Percentiles rank a stretch among this genome's conserved stretches.
Conservation (phyloP, 1,140 invertebrate species). For the Nephotettix cincticeps region DNA sequence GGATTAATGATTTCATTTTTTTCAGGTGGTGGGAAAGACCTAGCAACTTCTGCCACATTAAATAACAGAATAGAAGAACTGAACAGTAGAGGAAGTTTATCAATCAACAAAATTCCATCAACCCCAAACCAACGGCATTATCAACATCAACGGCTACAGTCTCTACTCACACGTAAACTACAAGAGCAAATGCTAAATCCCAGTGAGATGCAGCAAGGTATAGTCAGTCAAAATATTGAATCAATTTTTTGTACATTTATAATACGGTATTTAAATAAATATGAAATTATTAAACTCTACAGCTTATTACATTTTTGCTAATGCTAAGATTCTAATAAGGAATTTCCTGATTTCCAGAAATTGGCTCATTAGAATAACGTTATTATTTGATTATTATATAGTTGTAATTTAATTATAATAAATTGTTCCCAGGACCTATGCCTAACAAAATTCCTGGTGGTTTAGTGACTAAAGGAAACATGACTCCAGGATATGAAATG, state of each 20-base stretch:
- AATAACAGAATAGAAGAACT: constrained; percentile 39
- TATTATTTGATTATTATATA: too few relatives aligned
- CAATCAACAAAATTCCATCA: not conserved
- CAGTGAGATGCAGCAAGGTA: constrained; percentile 15
- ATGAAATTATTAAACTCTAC: too few relatives aligned
- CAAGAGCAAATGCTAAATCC: constrained; percentile 22
- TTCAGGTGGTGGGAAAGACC: constrained; percentile 74
- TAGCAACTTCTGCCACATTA: constrained; percentile 69
- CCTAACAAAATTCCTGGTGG: constrained; percentile 49
- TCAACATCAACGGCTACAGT: not conserved
- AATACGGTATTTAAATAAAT: too few relatives aligned
- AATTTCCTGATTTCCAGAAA: too few relatives aligned
- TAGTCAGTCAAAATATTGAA: too few relatives aligned
- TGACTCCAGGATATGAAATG: constrained; percentile 52
- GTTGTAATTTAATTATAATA: too few relatives aligned
- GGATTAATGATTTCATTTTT: constrained; percentile 38
- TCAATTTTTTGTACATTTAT: too few relatives aligned
- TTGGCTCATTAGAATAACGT: too few relatives aligned
- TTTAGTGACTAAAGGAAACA: constrained; percentile 51
- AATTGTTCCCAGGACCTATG: not conserved
- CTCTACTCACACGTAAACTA: not conserved
- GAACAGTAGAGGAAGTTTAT: not conserved
- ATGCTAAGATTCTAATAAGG: too few relatives aligned
- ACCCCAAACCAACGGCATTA: not conserved
- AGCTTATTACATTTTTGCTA: too few relatives aligned